phyloP scores from a whole-genome alignment of 2,797 vertebrate species.

The Neosalanx taihuensis region DNA sequence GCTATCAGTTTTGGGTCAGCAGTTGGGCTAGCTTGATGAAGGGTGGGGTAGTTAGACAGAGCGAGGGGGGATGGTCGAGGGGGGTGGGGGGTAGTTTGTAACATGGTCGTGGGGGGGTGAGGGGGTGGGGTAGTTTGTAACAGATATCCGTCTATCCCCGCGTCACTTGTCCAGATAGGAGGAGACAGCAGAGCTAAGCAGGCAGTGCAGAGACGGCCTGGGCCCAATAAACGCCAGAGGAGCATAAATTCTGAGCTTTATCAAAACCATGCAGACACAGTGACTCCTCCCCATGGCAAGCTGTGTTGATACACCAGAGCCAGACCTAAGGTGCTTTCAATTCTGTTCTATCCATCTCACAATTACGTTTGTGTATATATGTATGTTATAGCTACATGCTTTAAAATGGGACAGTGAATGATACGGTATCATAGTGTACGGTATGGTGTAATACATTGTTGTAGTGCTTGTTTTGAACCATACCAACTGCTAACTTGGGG shows the following conservation, averaged over 20 bases:
- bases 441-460: too few species aligned
- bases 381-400: slow-evolving; percentile 49
- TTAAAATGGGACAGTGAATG: slow-evolving; percentile 20
- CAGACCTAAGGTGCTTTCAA: slow-evolving; percentile 71
- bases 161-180: slow-evolving; percentile 74
- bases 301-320: slow-evolving; percentile 70
- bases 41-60: slow-evolving; percentile 24
- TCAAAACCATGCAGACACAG: slow-evolving; percentile 79
- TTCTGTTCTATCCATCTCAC: not conserved
- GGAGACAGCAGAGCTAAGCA: slow-evolving; percentile 77
- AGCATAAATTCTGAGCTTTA: slow-evolving; percentile 85
- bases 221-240: slow-evolving; percentile 78
- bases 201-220: slow-evolving; percentile 73
- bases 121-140: slow-evolving; percentile 60
- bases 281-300: slow-evolving; percentile 74
- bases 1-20: slow-evolving; percentile 26
- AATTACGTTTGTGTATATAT: slow-evolving; percentile 18
- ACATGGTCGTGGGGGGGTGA: slow-evolving; percentile 42
- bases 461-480: too few species aligned
- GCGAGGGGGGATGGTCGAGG: slow-evolving; percentile 21
- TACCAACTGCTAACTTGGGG: too few species aligned
- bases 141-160: slow-evolving; percentile 67
- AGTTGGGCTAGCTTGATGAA: slow-evolving; percentile 14
- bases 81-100: slow-evolving; percentile 55
- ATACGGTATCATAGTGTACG: too few species aligned